Evolutionary conservation across 2,888 invertebrate species (phyloP), one percentile per base, ranked within the genome.

Genomic region (Cryptocephalus moraei): DNA sequence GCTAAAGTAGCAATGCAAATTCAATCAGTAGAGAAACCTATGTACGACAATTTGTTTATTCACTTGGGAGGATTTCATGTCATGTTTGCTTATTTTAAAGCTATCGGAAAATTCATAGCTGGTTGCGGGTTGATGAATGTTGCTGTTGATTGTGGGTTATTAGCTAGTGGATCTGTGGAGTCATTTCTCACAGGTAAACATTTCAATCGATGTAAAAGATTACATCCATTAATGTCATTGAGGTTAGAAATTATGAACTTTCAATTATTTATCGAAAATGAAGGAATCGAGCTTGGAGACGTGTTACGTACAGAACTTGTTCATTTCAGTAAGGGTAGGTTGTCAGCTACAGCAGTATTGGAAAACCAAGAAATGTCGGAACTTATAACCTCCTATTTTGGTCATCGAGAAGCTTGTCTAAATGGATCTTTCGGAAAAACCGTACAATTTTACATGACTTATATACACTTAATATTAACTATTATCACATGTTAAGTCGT

Each of bases 21-120:
- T 8, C 56, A 57, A 41, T 8, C 42, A 10, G 49, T 43, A 1
- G 52, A 57, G 43, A 48, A 44, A 33, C 53, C 49, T 8, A 31
- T 10, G 9, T 59, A 49, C 47, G 60, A 62, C 39, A 60, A 62
- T 48, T 14, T 68, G 48, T 67, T 65, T 48, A 62, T 67, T 33
- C 60, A 65, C 56, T 48, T 63, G 12, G 67, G 66, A 11, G 47
- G 56, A 14, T 68, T 70, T 56, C 63, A 63, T 47, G 50, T 63
- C 8, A 52, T 57, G 54, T 53, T 63, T 55, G 52, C 61, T 8
- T 64, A 49, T 51, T 62, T 62, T 46, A 60, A 62, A 55, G 62
- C 62, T 31, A 12, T 64, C 10, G 63, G 62, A 10, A 60, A 57
- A 55, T 55, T 54, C 44, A 62, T 63, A 9, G 47, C 50, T 45